Evolutionary conservation across 2,888 invertebrate genomes (phyloP), one percentile per base, ranked within the genome.

Genomic region (Coenonympha glycerion): DNA sequence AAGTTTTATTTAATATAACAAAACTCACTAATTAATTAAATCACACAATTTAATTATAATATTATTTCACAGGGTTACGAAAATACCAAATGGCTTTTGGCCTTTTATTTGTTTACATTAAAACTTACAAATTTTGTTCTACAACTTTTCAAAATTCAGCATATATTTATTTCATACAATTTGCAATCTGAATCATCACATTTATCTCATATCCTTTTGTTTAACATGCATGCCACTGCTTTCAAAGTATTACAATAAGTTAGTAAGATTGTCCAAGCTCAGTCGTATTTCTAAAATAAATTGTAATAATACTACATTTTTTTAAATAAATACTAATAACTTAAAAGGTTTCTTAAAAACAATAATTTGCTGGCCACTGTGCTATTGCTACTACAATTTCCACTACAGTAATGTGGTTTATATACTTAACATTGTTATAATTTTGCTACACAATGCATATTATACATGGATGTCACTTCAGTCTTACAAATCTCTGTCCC

Each of bases 231-330:
- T 37, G 37, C 37, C 22, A 37, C 37, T 13, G 3, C 21, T 8
- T 22, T 22, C 13, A 22, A 37, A 22, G 21, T 37, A 21, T 37
- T 8, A n/a, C n/a, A n/a, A n/a, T n/a, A 6, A 6, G 37, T 21
- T 22, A 24, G 15, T 28, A 11, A 18, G 18, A 24, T n/a, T 8
- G 41, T 41, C 6, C 6, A 28, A 41, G 28, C 41, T 53, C 49
- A 49, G 46, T 53, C 46, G 42, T 41, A 24, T 46, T 41, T 15
- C 21, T 49, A 40, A 46, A 45, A 46, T 44, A 48, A 41, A 33
- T 52, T 30, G 4, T 18, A 11, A 18, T 41, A 41, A 41, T 41
- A 18, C 41, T 41, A 41, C 16, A 18, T 41, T 28, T 18, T 11
- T 19, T 28, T 16, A 9, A 33, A 33, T 33, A 15, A 16, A 13